Percentiles rank a stretch among this genome's conserved stretches.
phyloP scores from a whole-genome alignment of 1,140 invertebrate species.

The Periplaneta americana region DNA sequence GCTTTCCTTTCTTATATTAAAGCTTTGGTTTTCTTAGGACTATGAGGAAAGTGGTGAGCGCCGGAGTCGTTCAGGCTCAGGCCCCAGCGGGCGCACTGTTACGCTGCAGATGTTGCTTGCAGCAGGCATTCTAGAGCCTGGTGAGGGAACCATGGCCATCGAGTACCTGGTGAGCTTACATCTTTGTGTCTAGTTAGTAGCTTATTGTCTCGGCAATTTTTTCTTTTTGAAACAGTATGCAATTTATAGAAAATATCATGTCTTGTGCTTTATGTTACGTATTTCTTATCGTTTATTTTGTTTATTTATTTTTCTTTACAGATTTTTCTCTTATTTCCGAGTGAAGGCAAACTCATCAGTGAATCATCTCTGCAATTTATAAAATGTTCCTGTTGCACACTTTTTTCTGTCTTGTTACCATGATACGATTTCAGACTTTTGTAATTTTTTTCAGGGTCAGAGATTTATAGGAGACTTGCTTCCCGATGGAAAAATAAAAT shows the following conservation, averaged over 20 bases:
- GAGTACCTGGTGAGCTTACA: constrained; percentile 71
- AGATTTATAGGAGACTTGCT: constrained; percentile 84
- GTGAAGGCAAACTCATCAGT: background rate
- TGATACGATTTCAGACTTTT: background rate
- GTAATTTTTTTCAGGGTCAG: constrained; percentile 56
- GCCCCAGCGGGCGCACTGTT: constrained; percentile 60
- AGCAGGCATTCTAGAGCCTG: constrained; percentile 75
- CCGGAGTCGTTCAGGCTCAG: constrained; percentile 20
- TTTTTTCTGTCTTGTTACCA: background rate
- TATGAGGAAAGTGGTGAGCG: constrained; percentile 17
- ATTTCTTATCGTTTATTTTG: background rate
- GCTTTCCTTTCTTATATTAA: background rate
- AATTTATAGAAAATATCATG: background rate
- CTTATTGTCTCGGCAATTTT: background rate
- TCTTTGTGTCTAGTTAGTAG: background rate
- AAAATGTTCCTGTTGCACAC: background rate
- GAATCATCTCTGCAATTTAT: background rate
- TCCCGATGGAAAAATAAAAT: constrained; percentile 81
- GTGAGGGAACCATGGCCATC: constrained; percentile 74
- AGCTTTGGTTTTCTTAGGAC: constrained; percentile 13
- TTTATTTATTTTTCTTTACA: background rate
- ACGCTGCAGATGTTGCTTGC: constrained; percentile 79
- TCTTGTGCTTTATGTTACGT: background rate
- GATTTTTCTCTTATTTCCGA: background rate
- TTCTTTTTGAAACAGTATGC: background rate